Base-by-base conservation (phyloP, 2,888 invertebrate species). In the Pomacea canaliculata region DNA sequence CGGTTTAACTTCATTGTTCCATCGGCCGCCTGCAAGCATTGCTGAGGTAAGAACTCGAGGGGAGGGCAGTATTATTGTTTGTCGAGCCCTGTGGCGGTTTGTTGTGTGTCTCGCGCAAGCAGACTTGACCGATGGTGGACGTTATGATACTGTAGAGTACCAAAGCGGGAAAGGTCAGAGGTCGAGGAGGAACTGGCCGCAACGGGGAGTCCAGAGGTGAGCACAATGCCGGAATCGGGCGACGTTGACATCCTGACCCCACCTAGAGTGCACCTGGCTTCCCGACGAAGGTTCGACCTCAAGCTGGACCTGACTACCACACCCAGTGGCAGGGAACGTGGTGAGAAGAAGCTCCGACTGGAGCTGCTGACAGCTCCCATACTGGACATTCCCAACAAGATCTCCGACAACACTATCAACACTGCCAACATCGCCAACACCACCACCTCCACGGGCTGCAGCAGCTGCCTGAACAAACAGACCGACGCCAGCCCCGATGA, bases 221-320 rank as follows among this genome's bases (percentile, higher is more conserved):
- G 69, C 72, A 83, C 79, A 81, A 88, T 88, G 88, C 88, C 88
- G 76, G 88, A 87, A 76, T 85, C 85, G 12, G 85, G 86, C 60
- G 86, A 86, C 71, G 79, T 88, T 27, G 86, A 87, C 72, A 82
- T 88, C 48, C 77, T 86, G 59, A 82, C 81, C 73, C 86, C 86
- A 27, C 78, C 82, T 63, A 77, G 81, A n/a, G 69, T 82, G 76
- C 74, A 79, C 72, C 80, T 79, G 71, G 63, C 65, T 27, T 69
- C 83, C 62, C 80, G 83, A 7, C 74, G 84, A 13, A 81, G 80
- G 59, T 76, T 85, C 65, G 84, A 85, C 71, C 80, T 85, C 46
- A 80, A 80, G 74, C 76, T 80, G 59, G 77, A 77, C 77, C 65
- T 79, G 62, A 48, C 76, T 46, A 69, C 74, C 18, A 68, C 74